These are phyloP conservation scores for Herpailurus yagouaroundi DNA, from an alignment of 2,113 vertebrate species.

Conservation along the genomic window DNA sequence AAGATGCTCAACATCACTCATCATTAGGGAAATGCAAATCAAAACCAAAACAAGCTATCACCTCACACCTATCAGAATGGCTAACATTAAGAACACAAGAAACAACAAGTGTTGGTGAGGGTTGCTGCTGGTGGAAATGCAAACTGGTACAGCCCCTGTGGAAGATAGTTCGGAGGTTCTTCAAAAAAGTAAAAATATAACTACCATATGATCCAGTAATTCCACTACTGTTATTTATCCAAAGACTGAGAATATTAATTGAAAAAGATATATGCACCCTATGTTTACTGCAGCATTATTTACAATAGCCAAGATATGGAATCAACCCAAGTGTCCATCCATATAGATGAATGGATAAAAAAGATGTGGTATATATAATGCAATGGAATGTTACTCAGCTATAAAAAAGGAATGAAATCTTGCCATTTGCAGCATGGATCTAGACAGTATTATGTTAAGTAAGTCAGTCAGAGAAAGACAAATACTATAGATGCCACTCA, in stretches of 20 bases:
- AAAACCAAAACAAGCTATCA: neutral
- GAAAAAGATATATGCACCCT: neutral
- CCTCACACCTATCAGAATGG: neutral
- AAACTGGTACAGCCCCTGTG: neutral
- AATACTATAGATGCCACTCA: neutral
- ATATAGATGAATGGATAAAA: neutral
- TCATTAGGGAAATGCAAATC: neutral
- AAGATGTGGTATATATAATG: neutral
- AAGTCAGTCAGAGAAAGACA: neutral
- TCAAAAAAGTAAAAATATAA: neutral
- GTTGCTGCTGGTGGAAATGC: neutral
- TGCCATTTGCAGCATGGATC: neutral
- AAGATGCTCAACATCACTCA: neutral
- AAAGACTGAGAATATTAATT: neutral
- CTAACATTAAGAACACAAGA: neutral
- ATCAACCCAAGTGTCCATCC: neutral
- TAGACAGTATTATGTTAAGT: neutral
- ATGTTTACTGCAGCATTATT: too few relatives aligned
- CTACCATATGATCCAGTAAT: neutral
- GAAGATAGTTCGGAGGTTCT: neutral
- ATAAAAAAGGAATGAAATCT: neutral
- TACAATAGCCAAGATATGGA: neutral
- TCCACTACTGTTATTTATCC: neutral
- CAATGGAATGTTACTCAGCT: neutral
- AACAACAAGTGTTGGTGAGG: neutral